phyloP scores from a whole-genome alignment of 2,113 vertebrate genomes.

The Dicerorhinus sumatrensis region DNA sequence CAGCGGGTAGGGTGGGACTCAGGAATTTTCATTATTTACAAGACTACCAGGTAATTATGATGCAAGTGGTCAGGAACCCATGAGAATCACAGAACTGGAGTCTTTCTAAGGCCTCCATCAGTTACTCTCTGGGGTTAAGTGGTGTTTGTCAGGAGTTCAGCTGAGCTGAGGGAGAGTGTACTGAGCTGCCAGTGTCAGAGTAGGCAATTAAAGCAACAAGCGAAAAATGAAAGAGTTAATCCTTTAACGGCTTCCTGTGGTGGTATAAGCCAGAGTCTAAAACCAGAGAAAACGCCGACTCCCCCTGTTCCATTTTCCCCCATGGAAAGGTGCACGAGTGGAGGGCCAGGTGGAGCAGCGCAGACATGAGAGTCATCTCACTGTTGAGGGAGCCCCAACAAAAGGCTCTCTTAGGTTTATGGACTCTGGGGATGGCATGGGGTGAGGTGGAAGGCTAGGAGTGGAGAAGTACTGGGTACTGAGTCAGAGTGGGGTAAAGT shows the following conservation, averaged over 20 bases:
- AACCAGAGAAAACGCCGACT: background rate
- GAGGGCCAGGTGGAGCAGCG: background rate
- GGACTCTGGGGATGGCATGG: background rate
- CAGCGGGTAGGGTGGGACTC: background rate
- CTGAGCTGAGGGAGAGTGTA: background rate
- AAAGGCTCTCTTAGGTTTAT: background rate
- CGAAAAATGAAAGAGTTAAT: background rate
- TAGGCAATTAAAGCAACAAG: background rate
- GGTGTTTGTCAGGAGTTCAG: background rate
- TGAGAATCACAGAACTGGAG: background rate
- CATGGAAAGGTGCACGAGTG: background rate
- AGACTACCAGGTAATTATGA: background rate
- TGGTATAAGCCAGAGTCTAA: background rate
- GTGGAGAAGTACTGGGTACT: background rate
- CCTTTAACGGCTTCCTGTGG: background rate
- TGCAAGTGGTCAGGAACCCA: background rate
- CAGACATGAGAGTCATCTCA: background rate
- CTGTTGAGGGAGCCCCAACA: background rate
- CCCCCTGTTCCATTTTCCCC: background rate
- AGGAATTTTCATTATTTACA: background rate
- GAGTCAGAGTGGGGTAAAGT: background rate
- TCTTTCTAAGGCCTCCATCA: background rate
- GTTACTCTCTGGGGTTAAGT: background rate
- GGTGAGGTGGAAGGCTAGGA: background rate
- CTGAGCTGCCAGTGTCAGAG: background rate